Conservation (phyloP, 2,113 vertebrate species). For the Apteryx mantelli region DNA sequence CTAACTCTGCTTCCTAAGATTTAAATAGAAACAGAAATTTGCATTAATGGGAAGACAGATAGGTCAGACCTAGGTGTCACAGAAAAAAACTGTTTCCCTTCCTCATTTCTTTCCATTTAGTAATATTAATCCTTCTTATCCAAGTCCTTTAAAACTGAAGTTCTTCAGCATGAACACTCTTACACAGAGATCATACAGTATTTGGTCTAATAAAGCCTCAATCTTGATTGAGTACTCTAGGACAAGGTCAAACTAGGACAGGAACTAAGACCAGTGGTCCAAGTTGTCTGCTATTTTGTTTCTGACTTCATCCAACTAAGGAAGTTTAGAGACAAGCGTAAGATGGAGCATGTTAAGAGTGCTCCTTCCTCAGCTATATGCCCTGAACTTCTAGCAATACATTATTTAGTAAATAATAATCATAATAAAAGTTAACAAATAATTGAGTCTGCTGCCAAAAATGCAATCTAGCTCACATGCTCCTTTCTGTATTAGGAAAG, state of each 20-base stretch:
- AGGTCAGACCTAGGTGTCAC: not conserved
- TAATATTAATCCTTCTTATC: not conserved
- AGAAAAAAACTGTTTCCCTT: not conserved
- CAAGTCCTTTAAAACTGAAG: not conserved
- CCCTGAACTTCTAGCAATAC: not conserved
- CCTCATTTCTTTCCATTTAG: not conserved
- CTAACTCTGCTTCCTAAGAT: not conserved
- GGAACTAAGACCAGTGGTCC: not conserved
- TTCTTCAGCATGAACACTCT: not conserved
- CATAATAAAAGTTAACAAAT: not conserved
- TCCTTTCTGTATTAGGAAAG: not conserved
- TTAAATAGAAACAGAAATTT: constrained; percentile 52
- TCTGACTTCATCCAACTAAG: not conserved
- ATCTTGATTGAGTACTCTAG: not conserved
- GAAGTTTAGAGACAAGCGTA: not conserved
- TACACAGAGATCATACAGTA: not conserved
- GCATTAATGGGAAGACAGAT: not conserved
- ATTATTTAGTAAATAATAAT: not conserved
- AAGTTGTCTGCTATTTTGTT: not conserved
- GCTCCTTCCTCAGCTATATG: not conserved
- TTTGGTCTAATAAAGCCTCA: not conserved
- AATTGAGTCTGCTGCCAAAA: not conserved
- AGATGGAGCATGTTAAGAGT: not conserved
- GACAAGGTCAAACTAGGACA: not conserved
- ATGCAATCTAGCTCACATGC: not conserved